Conservation (phyloP, 2,888 invertebrate genomes). For the Agonopterix arenella region DNA sequence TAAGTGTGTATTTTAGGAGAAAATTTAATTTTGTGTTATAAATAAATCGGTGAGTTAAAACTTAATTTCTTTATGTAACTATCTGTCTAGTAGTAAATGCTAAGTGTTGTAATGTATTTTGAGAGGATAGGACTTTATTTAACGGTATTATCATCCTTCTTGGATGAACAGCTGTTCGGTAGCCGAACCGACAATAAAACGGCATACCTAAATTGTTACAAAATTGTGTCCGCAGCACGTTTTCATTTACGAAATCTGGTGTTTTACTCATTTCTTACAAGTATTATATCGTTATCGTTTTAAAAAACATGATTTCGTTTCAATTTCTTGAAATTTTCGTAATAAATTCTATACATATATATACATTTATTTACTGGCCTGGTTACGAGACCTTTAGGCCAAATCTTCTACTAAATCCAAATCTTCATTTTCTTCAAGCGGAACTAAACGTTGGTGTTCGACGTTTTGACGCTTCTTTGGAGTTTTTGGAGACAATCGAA, state of each 20-base stretch:
- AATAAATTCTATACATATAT: too few species aligned
- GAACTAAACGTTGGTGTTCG: too few species aligned
- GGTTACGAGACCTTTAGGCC: too few species aligned
- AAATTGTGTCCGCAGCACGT: slow-evolving; percentile 5
- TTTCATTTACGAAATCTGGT: slow-evolving; percentile 5
- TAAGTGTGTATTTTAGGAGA: slow-evolving; percentile 36
- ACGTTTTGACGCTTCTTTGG: too few species aligned
- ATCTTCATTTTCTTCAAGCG: too few species aligned
- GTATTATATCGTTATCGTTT: too few species aligned
- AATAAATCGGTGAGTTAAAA: slow-evolving; percentile 47
- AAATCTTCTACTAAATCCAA: too few species aligned
- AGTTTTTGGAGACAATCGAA: too few species aligned
- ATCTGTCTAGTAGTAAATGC: not conserved
- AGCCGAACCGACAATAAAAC: not conserved
- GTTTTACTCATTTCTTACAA: not conserved
- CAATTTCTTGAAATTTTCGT: too few species aligned
- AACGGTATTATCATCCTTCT: slow-evolving; percentile 4
- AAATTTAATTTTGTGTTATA: slow-evolving; percentile 35
- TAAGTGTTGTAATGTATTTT: not conserved
- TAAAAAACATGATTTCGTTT: too few species aligned
- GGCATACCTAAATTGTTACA: slow-evolving; percentile 5
- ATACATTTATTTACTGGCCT: too few species aligned
- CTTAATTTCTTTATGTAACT: slow-evolving; percentile 18
- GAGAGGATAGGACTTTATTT: slow-evolving; percentile 2
- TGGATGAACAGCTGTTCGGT: slow-evolving; percentile 25